Evolutionary conservation across 2,113 vertebrate genomes (phyloP).

Genomic region (Candoia aspera): DNA sequence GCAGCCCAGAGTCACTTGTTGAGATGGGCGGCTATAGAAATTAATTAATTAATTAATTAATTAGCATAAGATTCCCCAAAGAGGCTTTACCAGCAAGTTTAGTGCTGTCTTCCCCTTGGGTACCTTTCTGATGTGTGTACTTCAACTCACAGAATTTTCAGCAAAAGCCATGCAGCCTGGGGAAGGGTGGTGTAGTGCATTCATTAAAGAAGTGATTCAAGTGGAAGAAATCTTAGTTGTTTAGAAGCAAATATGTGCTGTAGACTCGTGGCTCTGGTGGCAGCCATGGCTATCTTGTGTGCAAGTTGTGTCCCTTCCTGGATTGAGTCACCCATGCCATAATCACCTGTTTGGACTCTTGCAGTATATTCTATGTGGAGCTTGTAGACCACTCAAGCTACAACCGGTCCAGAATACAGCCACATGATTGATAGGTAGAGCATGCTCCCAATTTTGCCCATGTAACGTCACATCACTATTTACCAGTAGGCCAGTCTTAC

Average conservation of each 20-base stretch:
- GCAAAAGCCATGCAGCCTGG: neutral
- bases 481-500: neutral
- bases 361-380: neutral
- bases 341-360: neutral
- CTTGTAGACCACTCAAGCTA: neutral
- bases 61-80: neutral
- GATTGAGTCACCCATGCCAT: neutral
- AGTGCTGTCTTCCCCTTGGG: neutral
- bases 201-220: neutral
- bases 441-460: neutral
- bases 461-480: neutral
- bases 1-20: no score
- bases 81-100: neutral
- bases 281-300: neutral
- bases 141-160: neutral
- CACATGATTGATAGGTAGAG: neutral
- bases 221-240: neutral
- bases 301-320: neutral
- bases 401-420: neutral
- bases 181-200: neutral
- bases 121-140: neutral
- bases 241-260: neutral
- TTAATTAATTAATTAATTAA: no score
- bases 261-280: neutral
- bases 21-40: no score